Percentiles rank a stretch among this genome's conserved stretches.
Conservation (phyloP, 1,140 invertebrate species). For the Apis cerana region DNA sequence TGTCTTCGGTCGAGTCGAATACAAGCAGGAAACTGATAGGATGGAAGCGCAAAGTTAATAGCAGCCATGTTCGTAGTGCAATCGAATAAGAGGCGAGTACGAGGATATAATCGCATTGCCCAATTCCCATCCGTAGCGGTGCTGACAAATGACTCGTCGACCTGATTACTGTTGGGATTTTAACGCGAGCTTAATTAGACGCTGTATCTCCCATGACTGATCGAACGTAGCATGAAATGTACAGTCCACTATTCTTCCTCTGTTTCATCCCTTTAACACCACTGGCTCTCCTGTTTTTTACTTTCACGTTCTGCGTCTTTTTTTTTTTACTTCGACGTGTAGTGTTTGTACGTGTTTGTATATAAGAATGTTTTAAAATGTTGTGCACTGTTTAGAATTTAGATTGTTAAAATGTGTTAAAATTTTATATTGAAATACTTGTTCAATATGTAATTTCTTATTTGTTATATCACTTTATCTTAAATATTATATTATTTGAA, state of each 20-base stretch:
- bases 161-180: constrained; percentile 70
- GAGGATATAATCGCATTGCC: constrained; percentile 62
- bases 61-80: constrained; percentile 46
- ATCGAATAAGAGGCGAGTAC: constrained; percentile 45
- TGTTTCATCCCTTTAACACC: constrained; percentile 17
- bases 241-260: neutral
- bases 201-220: constrained; percentile 65
- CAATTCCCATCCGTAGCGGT: constrained; percentile 58
- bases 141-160: constrained; percentile 68
- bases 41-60: constrained; percentile 52
- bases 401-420: too few relatives aligned
- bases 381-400: too few relatives aligned
- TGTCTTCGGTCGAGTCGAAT: neutral
- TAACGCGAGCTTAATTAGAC: constrained; percentile 70
- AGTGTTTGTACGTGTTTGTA: too few relatives aligned
- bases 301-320: too few relatives aligned
- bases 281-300: neutral
- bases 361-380: too few relatives aligned
- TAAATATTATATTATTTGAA: too few relatives aligned
- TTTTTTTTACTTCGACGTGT: neutral
- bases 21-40: neutral
- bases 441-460: too few relatives aligned
- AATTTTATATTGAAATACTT: too few relatives aligned
- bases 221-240: constrained; percentile 56
- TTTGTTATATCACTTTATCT: too few relatives aligned